phyloP scores from a whole-genome alignment of 2,888 invertebrate genomes.

The Odiellus spinosus region DNA sequence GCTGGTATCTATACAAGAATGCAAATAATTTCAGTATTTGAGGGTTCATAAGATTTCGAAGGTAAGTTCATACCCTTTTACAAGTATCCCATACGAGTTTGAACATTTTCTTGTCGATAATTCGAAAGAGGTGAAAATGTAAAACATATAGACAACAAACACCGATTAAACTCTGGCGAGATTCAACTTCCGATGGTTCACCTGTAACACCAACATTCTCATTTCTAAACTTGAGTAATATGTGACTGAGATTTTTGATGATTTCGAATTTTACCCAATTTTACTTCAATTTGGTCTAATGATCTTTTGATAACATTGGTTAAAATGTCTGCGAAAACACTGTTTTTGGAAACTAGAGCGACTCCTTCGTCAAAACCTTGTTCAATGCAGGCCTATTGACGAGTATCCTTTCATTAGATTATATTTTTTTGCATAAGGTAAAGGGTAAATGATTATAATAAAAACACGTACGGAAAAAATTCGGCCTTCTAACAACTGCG shows the following conservation, averaged over 20 bases:
- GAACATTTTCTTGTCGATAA: constrained; percentile 56
- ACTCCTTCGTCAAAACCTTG: constrained; percentile 30
- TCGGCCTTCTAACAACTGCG: constrained; percentile 46
- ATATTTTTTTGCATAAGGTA: too few species aligned
- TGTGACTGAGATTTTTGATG: too few species aligned
- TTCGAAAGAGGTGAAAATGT: constrained; percentile 44
- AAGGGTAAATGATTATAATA: too few species aligned
- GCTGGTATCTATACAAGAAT: constrained; percentile 44
- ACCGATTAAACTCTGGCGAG: constrained; percentile 30
- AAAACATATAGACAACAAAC: constrained; percentile 29
- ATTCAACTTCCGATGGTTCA: constrained; percentile 23
- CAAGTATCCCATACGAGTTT: constrained; percentile 56
- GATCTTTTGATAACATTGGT: constrained; percentile 46
- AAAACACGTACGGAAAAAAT: constrained; percentile 44
- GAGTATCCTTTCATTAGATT: too few species aligned
- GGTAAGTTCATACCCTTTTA: constrained; percentile 41
- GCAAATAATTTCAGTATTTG: neutral
- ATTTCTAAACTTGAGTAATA: too few species aligned
- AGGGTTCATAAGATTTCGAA: neutral
- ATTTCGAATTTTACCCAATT: constrained; percentile 19
- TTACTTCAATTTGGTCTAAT: constrained; percentile 25
- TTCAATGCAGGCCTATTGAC: constrained; percentile 29
- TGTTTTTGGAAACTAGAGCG: constrained; percentile 31
- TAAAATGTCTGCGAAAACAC: constrained; percentile 45
- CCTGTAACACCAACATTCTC: constrained; percentile 9